Conservation (phyloP, 2,888 invertebrate species). For the Aethes cnicana region DNA sequence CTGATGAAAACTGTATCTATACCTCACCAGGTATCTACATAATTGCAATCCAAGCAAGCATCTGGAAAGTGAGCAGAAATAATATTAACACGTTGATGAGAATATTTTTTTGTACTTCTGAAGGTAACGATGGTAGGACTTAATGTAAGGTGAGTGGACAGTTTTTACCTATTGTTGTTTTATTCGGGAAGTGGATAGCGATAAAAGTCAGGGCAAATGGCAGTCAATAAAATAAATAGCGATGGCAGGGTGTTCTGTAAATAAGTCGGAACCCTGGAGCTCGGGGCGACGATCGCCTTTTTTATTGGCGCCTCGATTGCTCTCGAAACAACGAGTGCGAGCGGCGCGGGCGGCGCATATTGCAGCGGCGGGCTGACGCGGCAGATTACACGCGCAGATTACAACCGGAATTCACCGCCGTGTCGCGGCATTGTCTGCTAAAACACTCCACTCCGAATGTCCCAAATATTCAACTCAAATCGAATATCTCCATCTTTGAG, state of each 20-base stretch:
- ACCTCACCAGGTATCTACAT: no score
- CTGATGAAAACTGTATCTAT: no score
- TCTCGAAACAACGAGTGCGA: conserved; percentile 78
- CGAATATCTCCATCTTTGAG: conserved; percentile 21
- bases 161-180: conserved; percentile 72
- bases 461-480: conserved; percentile 28
- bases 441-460: conserved; percentile 39
- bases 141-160: neutral
- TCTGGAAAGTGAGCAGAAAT: no score
- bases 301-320: conserved; percentile 83
- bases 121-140: neutral
- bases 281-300: conserved; percentile 81
- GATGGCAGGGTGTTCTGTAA: conserved; percentile 80
- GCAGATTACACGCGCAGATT: conserved; percentile 75
- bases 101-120: neutral
- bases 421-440: conserved; percentile 50
- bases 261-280: conserved; percentile 71
- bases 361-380: conserved; percentile 64
- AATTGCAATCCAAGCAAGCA: no score
- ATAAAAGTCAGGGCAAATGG: conserved; percentile 81
- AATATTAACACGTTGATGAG: no score
- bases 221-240: conserved; percentile 83
- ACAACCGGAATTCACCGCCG: conserved; percentile 67
- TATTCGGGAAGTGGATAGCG: conserved; percentile 75
- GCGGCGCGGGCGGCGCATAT: conserved; percentile 56